These are phyloP conservation scores for Drosophila parabipectinata DNA, from an alignment of 1,140 invertebrate species.

Conservation along the genomic window DNA sequence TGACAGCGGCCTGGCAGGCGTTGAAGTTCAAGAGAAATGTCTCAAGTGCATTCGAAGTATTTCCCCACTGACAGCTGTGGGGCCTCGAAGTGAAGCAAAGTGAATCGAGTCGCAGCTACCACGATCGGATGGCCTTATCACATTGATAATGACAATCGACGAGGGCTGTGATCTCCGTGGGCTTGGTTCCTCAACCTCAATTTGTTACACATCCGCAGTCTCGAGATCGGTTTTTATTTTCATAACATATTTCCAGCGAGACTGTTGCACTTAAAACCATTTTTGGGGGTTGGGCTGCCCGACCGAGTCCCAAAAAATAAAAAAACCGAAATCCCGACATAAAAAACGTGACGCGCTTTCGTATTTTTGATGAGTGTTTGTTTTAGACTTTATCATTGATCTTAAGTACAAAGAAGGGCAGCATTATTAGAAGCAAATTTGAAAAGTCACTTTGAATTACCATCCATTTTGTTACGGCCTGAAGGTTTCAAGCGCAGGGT, in stretches of 20 bases:
- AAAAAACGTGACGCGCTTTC: conserved; percentile 64
- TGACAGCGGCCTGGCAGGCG: conserved; percentile 77
- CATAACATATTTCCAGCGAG: conserved; percentile 57
- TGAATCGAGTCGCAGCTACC: conserved; percentile 7
- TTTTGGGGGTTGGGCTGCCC: conserved; percentile 26
- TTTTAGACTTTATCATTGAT: conserved; percentile 65
- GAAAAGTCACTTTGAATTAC: conserved; percentile 51
- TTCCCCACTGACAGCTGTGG: conserved; percentile 64
- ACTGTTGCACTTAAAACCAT: conserved; percentile 51
- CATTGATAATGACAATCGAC: conserved; percentile 62
- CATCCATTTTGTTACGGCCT: conserved; percentile 22
- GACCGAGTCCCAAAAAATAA: background rate
- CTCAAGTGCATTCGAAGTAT: conserved; percentile 81
- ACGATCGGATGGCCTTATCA: conserved; percentile 63
- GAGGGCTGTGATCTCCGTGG: conserved; percentile 13
- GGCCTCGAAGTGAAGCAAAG: conserved; percentile 28
- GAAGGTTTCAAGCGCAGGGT: conserved; percentile 16
- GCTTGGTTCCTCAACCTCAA: conserved; percentile 39
- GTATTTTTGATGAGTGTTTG: conserved; percentile 64
- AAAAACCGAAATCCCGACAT: background rate
- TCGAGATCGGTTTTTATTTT: conserved; percentile 58
- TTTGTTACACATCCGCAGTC: conserved; percentile 52
- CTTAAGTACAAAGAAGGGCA: conserved; percentile 40
- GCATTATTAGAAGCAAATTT: conserved; percentile 58
- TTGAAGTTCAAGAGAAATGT: conserved; percentile 81